Base-by-base conservation (phyloP, 2,797 vertebrate species). In the Leontopithecus rosalia region DNA sequence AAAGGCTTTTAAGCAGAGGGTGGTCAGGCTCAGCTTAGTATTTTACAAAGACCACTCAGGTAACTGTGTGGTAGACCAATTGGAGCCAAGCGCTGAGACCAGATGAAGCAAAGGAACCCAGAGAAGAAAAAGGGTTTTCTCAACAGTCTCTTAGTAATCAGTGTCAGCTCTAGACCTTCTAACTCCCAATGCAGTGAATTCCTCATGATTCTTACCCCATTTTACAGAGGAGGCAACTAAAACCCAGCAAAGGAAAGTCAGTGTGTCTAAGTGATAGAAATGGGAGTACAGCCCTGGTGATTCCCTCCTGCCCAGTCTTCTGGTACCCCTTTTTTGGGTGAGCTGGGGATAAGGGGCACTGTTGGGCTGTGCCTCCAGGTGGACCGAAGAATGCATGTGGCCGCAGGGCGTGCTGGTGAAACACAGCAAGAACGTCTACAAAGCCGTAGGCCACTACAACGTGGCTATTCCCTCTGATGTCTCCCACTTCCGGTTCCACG, bases 381-480 rank as follows among this genome's bases (percentile, higher is more conserved):
- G 99, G 99, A 99, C 99, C 0, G 99, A 99, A 97, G 99, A 99
- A 96, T 99, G 99, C 98, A 99, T 99, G 99, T 99, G 99, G 99
- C 99, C 99, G 0, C 99, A 99, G 98, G 99, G 99, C 2, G 99
- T 99, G 90, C 96, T 99, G 97, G 99, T 99, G 91, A 99, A 99
- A 96, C 99, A 99, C 98, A 99, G 99, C 98, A 99, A 99, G 99
- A 99, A 99, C 0, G 99, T 99, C 50, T 99, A 99, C 99, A 99
- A 99, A 98, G 99, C 99, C 6, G 99, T 99, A 99, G 99, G 99
- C 3, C 99, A 99, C 97, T 99, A 99, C 98, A 99, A 99, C 2
- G 99, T 99, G 90, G 99, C 99, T 1, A 99, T 99, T 94, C 99
- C 99, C 77, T 99, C 99, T 0, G 99, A 99, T 12, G 99, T 99